Evolutionary conservation across 2,797 vertebrate species (phyloP), one percentile per base, ranked within the genome.

Genomic region (Sebastes kiyomatsui): DNA sequence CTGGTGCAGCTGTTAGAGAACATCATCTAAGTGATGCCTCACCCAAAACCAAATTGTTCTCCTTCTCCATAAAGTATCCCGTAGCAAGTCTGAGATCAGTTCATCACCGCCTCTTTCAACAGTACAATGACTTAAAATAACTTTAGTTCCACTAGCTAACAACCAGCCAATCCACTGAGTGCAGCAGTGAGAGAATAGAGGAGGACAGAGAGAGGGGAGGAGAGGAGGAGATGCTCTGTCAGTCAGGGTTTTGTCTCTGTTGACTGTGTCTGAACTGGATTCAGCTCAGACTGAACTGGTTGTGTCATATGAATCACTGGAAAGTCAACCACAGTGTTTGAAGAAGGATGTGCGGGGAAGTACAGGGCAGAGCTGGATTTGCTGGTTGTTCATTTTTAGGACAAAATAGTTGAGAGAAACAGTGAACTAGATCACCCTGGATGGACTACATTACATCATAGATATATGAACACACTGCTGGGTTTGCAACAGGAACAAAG

Each of bases 211-310:
- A 61, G 56, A 72, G 62, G 28, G 25, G 55, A 60, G 56, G 49
- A 52, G 55, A 69, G 61, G 59, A 70, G 67, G 56, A 68, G 55
- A 64, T 1, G 2, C 33, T 72, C 72, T 23, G n/a, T 62, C 56
- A 68, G 49, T 42, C 72, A 65, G 18, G 65, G 33, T 52, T 74
- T 70, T 56, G 69, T 80, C 52, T 52, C 28, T 56, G 8, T 62
- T 62, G 65, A 83, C 65, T 38, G 42, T 27, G 52, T 60, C 49
- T 59, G 56, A 81, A 75, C 33, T 67, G 67, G 67, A 78, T 58
- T 75, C 23, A 61, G 27, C 11, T 69, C 72, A 71, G 35, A 69
- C 33, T 67, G 13, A 74, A 67, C 32, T 62, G 61, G 11, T 25
- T 6, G 18, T 54, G 60, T n/a, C 12, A 20, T 30, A 27, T 42